Base-by-base conservation (phyloP, 2,888 invertebrate species). In the Aspidiotus rigidus region DNA sequence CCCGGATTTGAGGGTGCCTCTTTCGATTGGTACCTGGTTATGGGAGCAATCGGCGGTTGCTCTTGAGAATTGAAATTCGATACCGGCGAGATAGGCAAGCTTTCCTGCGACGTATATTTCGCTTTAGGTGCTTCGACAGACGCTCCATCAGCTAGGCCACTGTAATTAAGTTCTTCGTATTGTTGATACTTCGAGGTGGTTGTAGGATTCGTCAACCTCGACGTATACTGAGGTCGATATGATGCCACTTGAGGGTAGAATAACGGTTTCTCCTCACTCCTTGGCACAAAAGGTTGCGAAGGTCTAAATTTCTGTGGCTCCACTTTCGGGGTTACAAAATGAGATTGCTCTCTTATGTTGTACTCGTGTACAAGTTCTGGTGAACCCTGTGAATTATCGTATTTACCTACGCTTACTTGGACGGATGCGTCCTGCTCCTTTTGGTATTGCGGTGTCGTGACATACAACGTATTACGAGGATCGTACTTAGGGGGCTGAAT, bases 1-100 rank as follows among this genome's bases (percentile, higher is more conserved):
- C 28, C 28, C 28, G 28, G 28, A 28, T 3, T 1, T 28, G 28
- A 28, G 5, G 28, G 28, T 28, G 28, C 28, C 5, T 28, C 28
- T 28, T 28, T 28, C 28, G 28, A 28, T 28, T 28, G 28, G 28
- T 28, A 28, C 28, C 28, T 28, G 28, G 28, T 28, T 55, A 13
- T 9, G 15, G 56, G 56, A 7, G 56, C 17, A 2, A n/a, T 17
- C 2, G 56, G 56, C 10, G 10, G 3, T 8, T 28, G 39, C 39
- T 59, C 59, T 11, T 59, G 59, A 11, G 59, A 59, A 39, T 59
- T 28, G 11, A 17, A 28, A 11, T 13, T 59, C 11, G 59, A 28
- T 59, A 28, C 59, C 2, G 59, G 17, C 6, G 59, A 17, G 28
- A 59, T 39, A 13, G 59, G 59, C 6, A 39, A 39, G 17, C 13